Conservation (phyloP, 2,113 vertebrate genomes). For the Neotragus moschatus region DNA sequence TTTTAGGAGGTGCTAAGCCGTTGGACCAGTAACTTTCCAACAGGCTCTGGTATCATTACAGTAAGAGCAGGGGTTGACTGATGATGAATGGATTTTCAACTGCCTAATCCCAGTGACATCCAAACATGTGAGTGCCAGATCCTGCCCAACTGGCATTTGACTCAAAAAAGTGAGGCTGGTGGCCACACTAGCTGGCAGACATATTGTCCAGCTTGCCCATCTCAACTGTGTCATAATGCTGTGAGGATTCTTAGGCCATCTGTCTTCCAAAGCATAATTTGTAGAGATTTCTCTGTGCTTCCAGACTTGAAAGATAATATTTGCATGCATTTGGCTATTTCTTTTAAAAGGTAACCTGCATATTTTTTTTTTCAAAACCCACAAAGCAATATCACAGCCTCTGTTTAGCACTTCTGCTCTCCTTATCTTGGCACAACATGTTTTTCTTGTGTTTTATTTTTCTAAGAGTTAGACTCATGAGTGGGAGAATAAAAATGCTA, state of each 20-base stretch:
- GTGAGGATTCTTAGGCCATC: slow-evolving; percentile 42
- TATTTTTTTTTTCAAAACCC: not conserved
- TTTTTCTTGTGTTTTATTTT: slow-evolving; percentile 18
- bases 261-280: slow-evolving; percentile 25
- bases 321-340: not conserved
- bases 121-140: slow-evolving; percentile 1
- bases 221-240: not conserved
- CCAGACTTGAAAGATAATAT: not conserved
- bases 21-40: not conserved
- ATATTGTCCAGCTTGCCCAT: not conserved
- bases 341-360: slow-evolving; percentile 23
- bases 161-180: not conserved
- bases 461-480: not conserved
- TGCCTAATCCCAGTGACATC: slow-evolving; percentile 21
- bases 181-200: slow-evolving; percentile 16
- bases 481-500: not conserved
- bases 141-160: slow-evolving; percentile 55
- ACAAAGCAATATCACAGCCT: not conserved
- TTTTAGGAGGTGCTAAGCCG: slow-evolving; percentile 23
- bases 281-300: not conserved
- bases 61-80: not conserved
- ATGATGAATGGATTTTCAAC: slow-evolving; percentile 42
- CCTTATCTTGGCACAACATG: not conserved
- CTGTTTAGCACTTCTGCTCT: not conserved
- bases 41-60: not conserved